These are phyloP conservation scores for Sminthopsis crassicaudata DNA, from an alignment of 2,113 vertebrate genomes.

Conservation along the genomic window DNA sequence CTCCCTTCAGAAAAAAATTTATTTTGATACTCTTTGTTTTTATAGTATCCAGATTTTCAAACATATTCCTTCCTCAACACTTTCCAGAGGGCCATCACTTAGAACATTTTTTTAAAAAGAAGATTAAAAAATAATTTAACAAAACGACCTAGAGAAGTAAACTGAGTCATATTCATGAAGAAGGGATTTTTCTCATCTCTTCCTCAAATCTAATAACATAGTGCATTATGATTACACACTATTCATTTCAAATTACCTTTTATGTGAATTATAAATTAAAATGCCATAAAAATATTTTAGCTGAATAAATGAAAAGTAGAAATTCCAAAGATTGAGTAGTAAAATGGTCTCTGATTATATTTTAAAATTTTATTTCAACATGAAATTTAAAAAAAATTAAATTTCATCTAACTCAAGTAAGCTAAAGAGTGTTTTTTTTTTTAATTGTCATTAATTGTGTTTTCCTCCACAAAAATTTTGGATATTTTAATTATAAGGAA, in stretches of 20 bases:
- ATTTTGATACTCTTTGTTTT: not conserved
- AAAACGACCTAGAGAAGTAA: not conserved
- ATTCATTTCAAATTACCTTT: not conserved
- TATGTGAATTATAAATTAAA: not conserved
- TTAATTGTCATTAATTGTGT: not conserved
- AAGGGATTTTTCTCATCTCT: not conserved
- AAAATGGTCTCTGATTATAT: not conserved
- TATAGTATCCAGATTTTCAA: not conserved
- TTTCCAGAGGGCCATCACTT: not conserved
- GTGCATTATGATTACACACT: not conserved
- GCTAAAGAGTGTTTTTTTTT: not conserved
- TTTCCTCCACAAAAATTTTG: not conserved
- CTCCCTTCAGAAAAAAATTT: not conserved
- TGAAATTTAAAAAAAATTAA: not conserved
- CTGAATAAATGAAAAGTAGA: not conserved
- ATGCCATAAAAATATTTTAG: not conserved
- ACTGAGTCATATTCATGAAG: not conserved
- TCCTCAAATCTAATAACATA: not conserved
- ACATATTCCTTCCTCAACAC: not conserved
- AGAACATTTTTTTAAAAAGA: not conserved
- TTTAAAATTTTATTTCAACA: not conserved
- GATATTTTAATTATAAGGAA: not conserved
- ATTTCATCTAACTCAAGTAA: not conserved
- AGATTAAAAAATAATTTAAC: not conserved
- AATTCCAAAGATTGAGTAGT: not conserved